These are phyloP conservation scores for Caenorhabditis macrosperma DNA, from an alignment of 2,888 invertebrate genomes.

Conservation along the genomic window DNA sequence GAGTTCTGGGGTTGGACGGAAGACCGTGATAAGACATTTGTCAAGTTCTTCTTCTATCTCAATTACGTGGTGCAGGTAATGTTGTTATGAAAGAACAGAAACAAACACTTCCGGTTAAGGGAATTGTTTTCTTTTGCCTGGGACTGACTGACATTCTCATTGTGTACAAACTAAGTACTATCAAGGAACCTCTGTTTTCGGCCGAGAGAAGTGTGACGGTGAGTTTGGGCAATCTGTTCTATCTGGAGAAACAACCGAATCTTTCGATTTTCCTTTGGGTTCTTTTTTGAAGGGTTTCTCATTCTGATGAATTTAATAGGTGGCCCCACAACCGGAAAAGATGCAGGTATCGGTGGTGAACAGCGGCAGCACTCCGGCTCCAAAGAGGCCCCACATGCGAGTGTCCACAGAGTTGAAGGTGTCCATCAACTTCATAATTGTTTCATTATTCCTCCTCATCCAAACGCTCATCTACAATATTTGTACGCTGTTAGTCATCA, in stretches of 20 bases:
- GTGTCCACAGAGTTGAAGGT: slow-evolving; percentile 57
- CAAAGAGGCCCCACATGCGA: background rate
- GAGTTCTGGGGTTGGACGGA: slow-evolving; percentile 60
- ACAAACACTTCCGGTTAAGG: slow-evolving; percentile 37
- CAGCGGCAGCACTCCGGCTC: slow-evolving; percentile 19
- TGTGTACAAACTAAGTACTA: slow-evolving; percentile 54
- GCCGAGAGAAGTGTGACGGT: slow-evolving; percentile 46
- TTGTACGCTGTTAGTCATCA: slow-evolving; percentile 56
- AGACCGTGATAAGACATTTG: slow-evolving; percentile 26
- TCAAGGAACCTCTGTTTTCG: slow-evolving; percentile 41
- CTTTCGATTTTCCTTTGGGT: slow-evolving; percentile 29
- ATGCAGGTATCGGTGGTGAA: slow-evolving; percentile 57
- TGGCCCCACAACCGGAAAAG: slow-evolving; percentile 34
- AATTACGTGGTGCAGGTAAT: slow-evolving; percentile 58
- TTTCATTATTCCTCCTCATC: slow-evolving; percentile 48
- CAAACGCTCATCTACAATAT: slow-evolving; percentile 60
- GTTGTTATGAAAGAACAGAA: background rate
- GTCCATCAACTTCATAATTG: slow-evolving; percentile 60
- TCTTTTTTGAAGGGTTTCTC: slow-evolving; percentile 6
- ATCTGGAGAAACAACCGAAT: slow-evolving; percentile 1
- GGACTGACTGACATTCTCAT: slow-evolving; percentile 53
- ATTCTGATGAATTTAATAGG: slow-evolving; percentile 34
- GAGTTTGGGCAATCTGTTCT: slow-evolving; percentile 7
- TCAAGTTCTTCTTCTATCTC: slow-evolving; percentile 52
- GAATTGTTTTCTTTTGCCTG: slow-evolving; percentile 50